These are phyloP conservation scores for Bombyx huttoni DNA, from an alignment of 2,888 invertebrate species.

Conservation along the genomic window DNA sequence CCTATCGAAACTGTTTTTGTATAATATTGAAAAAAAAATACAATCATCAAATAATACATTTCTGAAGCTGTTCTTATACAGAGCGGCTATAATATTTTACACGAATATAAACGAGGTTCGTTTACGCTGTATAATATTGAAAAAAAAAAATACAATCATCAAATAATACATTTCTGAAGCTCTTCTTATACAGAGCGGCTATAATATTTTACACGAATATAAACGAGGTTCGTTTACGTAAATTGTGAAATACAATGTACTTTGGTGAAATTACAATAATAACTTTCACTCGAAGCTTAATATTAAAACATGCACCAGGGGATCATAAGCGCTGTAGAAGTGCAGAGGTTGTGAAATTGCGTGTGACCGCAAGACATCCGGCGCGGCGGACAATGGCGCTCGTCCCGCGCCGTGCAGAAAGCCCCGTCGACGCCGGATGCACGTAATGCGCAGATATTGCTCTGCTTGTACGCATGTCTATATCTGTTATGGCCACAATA, in stretches of 20 bases:
- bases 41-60: too few relatives aligned
- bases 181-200: too few relatives aligned
- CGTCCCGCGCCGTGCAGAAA: constrained; percentile 36
- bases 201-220: neutral
- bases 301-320: constrained; percentile 25
- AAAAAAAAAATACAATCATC: too few relatives aligned
- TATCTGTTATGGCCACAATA: constrained; percentile 14
- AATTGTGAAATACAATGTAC: neutral
- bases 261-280: neutral
- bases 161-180: too few relatives aligned
- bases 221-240: neutral
- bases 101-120: neutral
- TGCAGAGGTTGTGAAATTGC: constrained; percentile 65
- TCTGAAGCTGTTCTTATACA: too few relatives aligned
- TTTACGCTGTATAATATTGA: too few relatives aligned
- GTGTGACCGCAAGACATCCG: constrained; percentile 71
- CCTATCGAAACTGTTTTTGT: too few relatives aligned
- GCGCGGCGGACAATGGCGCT: constrained; percentile 60
- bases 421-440: constrained; percentile 52
- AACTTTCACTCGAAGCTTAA: neutral
- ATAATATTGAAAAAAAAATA: too few relatives aligned
- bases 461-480: constrained; percentile 39
- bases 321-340: constrained; percentile 34
- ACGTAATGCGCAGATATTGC: constrained; percentile 54
- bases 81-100: neutral